Percentiles rank a stretch among this genome's conserved stretches.
Evolutionary conservation across 2,113 vertebrate genomes (phyloP).

Genomic region (Channa maculata): DNA sequence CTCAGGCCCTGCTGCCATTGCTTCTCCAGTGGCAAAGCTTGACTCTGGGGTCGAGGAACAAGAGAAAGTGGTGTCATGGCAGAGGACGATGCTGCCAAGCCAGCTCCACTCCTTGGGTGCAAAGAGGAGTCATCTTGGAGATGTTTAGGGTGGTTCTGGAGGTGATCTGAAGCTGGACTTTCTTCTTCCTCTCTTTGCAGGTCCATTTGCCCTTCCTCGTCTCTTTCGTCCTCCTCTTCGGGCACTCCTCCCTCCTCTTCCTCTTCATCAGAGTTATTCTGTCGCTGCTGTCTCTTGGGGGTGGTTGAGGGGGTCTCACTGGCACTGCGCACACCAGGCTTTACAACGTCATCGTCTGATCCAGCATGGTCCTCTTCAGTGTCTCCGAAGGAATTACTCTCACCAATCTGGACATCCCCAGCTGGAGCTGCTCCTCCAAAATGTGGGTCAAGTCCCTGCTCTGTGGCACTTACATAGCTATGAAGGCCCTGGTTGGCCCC

Average conservation of each 20-base stretch:
- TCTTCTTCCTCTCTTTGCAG: constrained; percentile 72
- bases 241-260: constrained; percentile 74
- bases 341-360: constrained; percentile 89
- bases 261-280: constrained; percentile 77
- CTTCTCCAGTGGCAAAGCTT: constrained; percentile 87
- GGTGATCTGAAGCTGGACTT: constrained; percentile 64
- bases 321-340: constrained; percentile 72
- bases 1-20: constrained; percentile 90
- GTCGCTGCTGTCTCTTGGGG: constrained; percentile 70
- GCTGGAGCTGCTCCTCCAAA: constrained; percentile 78
- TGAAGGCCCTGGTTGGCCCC: constrained; percentile 79
- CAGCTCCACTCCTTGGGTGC: constrained; percentile 76
- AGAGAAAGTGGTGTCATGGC: constrained; percentile 59
- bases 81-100: constrained; percentile 60
- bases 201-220: constrained; percentile 77
- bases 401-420: constrained; percentile 86
- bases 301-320: constrained; percentile 80
- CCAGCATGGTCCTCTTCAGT: constrained; percentile 88
- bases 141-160: constrained; percentile 75
- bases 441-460: constrained; percentile 82
- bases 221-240: constrained; percentile 76
- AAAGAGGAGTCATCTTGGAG: constrained; percentile 69
- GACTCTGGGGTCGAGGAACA: constrained; percentile 74
- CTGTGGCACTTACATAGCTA: constrained; percentile 83
- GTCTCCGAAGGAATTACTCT: constrained; percentile 90